Evolutionary conservation across 1,140 invertebrate genomes (phyloP).

Genomic region (Eurosta solidaginis): DNA sequence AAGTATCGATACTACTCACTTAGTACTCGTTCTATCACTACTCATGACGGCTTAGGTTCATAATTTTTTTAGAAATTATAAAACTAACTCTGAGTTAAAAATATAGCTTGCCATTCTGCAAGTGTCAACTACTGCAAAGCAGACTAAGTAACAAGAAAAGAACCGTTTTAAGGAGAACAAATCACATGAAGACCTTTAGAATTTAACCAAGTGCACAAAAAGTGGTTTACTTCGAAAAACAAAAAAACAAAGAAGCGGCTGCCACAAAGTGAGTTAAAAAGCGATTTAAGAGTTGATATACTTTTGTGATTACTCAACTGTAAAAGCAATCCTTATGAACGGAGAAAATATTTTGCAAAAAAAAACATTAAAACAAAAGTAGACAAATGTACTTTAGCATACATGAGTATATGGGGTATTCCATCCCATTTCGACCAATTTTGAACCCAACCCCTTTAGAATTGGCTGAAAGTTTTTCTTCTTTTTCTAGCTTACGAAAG

Average conservation of each 20-base stretch:
- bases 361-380: neutral
- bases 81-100: too few species aligned
- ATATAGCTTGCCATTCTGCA: too few species aligned
- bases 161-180: neutral
- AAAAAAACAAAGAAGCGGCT: neutral
- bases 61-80: too few species aligned
- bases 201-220: constrained; percentile 6
- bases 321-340: neutral
- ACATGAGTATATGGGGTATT: neutral
- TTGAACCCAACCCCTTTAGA: too few species aligned
- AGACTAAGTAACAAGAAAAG: neutral
- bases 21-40: too few species aligned
- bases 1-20: too few species aligned
- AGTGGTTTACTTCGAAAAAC: neutral
- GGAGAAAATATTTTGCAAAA: neutral
- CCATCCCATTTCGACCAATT: too few species aligned
- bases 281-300: neutral
- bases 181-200: neutral
- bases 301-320: neutral
- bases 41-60: too few species aligned
- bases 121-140: too few species aligned
- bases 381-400: neutral
- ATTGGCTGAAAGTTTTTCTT: too few species aligned
- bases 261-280: neutral
- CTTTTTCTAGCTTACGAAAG: too few species aligned